Base-by-base conservation (phyloP, 2,113 vertebrate species). In the Lipophrys pholis region DNA sequence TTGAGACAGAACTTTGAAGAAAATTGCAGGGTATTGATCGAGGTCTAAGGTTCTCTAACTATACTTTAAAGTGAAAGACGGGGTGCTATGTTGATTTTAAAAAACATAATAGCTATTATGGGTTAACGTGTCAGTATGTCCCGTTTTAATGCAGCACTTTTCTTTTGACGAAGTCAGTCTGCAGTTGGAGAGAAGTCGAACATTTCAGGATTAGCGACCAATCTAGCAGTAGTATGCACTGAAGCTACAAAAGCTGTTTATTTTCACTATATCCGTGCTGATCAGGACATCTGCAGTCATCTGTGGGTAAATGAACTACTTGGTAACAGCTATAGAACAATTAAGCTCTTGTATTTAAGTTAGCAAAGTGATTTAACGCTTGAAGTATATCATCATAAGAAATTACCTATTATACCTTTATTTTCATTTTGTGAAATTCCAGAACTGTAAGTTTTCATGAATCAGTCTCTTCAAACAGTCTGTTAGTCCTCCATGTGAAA, bases 1-100 rank as follows among this genome's bases (percentile, higher is more conserved):
- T 39, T 16, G 59, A 74, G 65, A 59, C 43, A 0, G 43, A 45
- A 51, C 43, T 38, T 81, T 3, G 49, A 46, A 30, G 50, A 42
- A 53, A 48, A 30, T 41, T 36, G 45, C 17, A 17, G 5, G 5
- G 10, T n/a, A 6, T 1, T 14, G 48, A 2, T 67, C 65, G 38
- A 11, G 45, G 48, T 50, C 58, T 40, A 2, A 40, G 7, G 14
- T 40, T 59, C 15, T 64, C 51, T 39, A n/a, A 17, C 41, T 11
- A 17, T 9, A 60, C 12, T 56, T 68, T 43, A 5, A 40, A 53
- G 30, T 8, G 21, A 51, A 8, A 57, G 15, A 17, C 7, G 12
- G 48, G 7, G 0, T 21, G 30, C 51, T 16, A 36, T 15, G 43
- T 8, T 48, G 7, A 45, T 17, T 17, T 43, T 14, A 7, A 46